Conservation (phyloP, 2,888 invertebrate genomes). For the Mallateleia sp. region DNA sequence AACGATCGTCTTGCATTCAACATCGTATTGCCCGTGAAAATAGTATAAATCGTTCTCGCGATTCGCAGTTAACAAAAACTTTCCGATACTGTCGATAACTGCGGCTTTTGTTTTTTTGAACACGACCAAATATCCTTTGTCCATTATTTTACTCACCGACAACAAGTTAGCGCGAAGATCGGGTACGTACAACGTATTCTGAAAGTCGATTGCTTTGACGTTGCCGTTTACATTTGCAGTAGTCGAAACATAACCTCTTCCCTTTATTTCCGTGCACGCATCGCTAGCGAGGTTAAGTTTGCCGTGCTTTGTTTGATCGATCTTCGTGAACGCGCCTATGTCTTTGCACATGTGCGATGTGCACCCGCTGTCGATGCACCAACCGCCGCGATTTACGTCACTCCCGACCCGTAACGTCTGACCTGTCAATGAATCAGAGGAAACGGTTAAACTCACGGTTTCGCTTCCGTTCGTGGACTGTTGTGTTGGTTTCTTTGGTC, state of each 20-base stretch:
- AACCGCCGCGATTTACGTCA: conserved; percentile 6
- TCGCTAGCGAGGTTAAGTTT: conserved; percentile 60
- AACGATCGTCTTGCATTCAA: background rate
- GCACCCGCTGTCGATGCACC: conserved; percentile 73
- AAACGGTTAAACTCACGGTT: background rate
- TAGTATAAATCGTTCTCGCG: conserved; percentile 9
- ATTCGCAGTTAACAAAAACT: conserved; percentile 32
- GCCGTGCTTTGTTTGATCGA: background rate
- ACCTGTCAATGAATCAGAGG: background rate
- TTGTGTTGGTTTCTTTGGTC: background rate
- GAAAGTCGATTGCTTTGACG: conserved; percentile 4
- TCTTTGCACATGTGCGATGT: conserved; percentile 68
- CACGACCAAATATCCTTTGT: conserved; percentile 52
- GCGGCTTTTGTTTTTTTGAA: conserved; percentile 56
- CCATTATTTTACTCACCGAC: conserved; percentile 38
- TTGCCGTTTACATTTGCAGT: background rate
- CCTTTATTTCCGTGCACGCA: conserved; percentile 36
- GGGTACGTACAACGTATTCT: conserved; percentile 26
- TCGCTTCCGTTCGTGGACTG: background rate
- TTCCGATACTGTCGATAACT: conserved; percentile 37
- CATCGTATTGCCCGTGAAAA: background rate
- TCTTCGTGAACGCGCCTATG: conserved; percentile 38
- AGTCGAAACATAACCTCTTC: conserved; percentile 44
- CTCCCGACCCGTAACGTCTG: background rate
- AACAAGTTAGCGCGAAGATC: conserved; percentile 34